phyloP scores from a whole-genome alignment of 2,888 invertebrate genomes.

The Sphinx pinastri region DNA sequence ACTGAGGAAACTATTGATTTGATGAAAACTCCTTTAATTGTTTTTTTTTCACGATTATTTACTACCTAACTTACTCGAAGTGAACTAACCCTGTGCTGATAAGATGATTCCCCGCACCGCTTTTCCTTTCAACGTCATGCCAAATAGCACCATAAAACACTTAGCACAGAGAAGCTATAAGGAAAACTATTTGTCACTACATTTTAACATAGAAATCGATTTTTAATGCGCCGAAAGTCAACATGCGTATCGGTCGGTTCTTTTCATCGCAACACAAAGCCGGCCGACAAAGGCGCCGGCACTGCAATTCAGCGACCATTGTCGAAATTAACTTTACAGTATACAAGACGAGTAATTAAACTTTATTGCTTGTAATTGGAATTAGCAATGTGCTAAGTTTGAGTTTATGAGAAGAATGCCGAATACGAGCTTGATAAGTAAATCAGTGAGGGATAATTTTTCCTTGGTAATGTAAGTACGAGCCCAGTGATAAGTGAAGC shows the following conservation, averaged over 20 bases:
- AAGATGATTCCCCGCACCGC: too few relatives aligned
- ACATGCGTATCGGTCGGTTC: conserved; percentile 67
- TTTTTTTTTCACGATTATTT: too few relatives aligned
- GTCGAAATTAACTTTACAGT: conserved; percentile 41
- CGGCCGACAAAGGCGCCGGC: conserved; percentile 72
- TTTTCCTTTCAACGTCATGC: too few relatives aligned
- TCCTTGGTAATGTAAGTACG: too few relatives aligned
- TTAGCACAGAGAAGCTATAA: neutral
- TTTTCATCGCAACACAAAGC: conserved; percentile 69
- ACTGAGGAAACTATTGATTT: too few relatives aligned
- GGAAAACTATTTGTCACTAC: conserved; percentile 53
- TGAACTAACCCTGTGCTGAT: too few relatives aligned
- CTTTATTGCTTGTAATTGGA: conserved; percentile 30
- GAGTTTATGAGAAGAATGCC: neutral
- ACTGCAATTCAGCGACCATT: conserved; percentile 34
- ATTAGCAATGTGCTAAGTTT: neutral
- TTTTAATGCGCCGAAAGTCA: conserved; percentile 62
- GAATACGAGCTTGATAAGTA: neutral
- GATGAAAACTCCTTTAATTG: too few relatives aligned
- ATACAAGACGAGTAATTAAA: conserved; percentile 26
- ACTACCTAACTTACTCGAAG: too few relatives aligned
- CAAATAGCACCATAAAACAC: neutral
- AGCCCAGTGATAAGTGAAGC: too few relatives aligned
- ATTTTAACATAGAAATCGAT: conserved; percentile 64
- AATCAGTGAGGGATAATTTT: too few relatives aligned